These are phyloP conservation scores for Cololabis saira DNA, from an alignment of 2,113 vertebrate genomes.

Conservation along the genomic window DNA sequence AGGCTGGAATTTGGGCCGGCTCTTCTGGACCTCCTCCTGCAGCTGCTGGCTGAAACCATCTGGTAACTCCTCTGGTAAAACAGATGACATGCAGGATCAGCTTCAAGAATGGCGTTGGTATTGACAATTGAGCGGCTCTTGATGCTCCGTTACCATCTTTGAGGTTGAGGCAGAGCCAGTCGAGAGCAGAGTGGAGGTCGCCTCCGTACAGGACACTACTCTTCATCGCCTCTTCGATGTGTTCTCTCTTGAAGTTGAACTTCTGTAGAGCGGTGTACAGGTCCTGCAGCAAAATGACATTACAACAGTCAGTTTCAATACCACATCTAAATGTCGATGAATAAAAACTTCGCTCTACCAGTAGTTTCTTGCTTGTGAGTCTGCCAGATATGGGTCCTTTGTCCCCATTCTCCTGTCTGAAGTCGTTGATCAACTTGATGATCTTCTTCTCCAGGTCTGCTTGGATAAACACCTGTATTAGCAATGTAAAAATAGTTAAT, in stretches of 20 bases:
- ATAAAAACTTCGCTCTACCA: slow-evolving; percentile 78
- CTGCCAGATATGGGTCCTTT: slow-evolving; percentile 91
- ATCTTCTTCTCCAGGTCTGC: slow-evolving; percentile 91
- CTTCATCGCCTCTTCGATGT: slow-evolving; percentile 98
- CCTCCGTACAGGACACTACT: slow-evolving; percentile 93
- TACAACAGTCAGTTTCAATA: background rate
- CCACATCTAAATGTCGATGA: background rate
- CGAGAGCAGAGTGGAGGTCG: slow-evolving; percentile 96
- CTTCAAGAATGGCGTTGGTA: background rate
- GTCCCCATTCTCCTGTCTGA: slow-evolving; percentile 87
- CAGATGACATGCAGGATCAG: background rate
- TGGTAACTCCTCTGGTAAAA: slow-evolving; percentile 88
- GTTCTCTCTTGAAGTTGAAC: slow-evolving; percentile 92
- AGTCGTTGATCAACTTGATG: slow-evolving; percentile 92
- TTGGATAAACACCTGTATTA: slow-evolving; percentile 89
- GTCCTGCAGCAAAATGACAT: slow-evolving; percentile 80
- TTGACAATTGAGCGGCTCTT: background rate
- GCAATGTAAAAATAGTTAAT: background rate
- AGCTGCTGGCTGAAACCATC: slow-evolving; percentile 97
- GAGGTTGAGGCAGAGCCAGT: slow-evolving; percentile 98
- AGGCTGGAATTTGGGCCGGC: slow-evolving; percentile 85
- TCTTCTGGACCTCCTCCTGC: slow-evolving; percentile 89
- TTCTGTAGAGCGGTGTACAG: slow-evolving; percentile 93
- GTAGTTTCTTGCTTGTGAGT: slow-evolving; percentile 93
- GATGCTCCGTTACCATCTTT: slow-evolving; percentile 84